A percentile compares a stretch with the other conserved stretches of the same genome.
Conservation (phyloP, 2,888 invertebrate species). For the Cactoblastis cactorum region DNA sequence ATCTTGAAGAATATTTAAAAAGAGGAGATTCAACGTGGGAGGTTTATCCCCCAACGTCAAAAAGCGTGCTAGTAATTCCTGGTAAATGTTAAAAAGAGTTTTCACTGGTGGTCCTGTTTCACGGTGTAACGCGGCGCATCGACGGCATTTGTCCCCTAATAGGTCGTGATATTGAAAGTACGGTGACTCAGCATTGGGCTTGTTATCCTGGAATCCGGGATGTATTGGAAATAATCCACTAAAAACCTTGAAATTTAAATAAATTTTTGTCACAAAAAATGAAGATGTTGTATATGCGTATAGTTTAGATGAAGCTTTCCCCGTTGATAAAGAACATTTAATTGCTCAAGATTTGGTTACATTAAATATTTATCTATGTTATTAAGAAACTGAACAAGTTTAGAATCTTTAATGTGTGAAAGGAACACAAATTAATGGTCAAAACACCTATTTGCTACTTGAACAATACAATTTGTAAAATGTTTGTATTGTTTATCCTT, state of each 20-base stretch:
- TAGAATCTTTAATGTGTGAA: no score
- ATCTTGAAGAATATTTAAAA: not conserved
- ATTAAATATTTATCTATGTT: no score
- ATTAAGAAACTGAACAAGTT: no score
- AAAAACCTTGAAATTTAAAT: not conserved
- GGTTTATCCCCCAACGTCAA: slow-evolving; percentile 36
- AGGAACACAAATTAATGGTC: no score
- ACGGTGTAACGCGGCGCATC: slow-evolving; percentile 65
- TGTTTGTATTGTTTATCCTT: no score
- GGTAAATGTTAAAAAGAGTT: slow-evolving; percentile 49
- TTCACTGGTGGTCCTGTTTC: slow-evolving; percentile 69
- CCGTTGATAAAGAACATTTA: no score
- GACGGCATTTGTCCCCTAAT: slow-evolving; percentile 63
- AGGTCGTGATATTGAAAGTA: slow-evolving; percentile 63
- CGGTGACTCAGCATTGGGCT: slow-evolving; percentile 63
- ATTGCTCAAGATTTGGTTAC: no score
- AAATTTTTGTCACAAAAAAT: no score
- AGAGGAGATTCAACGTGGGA: slow-evolving; percentile 55
- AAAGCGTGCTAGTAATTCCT: slow-evolving; percentile 44
- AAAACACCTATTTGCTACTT: no score
- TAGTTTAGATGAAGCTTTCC: no score
- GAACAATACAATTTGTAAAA: no score
- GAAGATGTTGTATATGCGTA: no score
- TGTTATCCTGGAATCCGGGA: slow-evolving; percentile 28
- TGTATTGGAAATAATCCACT: not conserved